Evolutionary conservation across 2,888 invertebrate species (phyloP), one percentile per base, ranked within the genome.

Genomic region (Dasysyrphus tricinctus): DNA sequence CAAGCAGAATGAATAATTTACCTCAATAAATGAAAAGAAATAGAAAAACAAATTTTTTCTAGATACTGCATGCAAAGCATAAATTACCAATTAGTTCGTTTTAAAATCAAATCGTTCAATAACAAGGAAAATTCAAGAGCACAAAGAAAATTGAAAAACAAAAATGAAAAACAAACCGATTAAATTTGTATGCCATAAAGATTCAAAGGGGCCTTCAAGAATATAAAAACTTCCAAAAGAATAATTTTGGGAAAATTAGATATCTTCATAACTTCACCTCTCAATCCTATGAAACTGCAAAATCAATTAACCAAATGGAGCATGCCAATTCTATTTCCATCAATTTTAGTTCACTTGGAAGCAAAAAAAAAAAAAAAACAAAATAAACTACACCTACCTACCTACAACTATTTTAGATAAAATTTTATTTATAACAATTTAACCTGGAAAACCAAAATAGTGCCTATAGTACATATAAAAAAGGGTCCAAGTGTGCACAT

Each of bases 351-450:
- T 7, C 39, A 19, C 6, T 39, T 19, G 34, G 29, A 59, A 59
- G 7, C 1, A 12, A 39, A 14, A 7, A 24, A n/a, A 6, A 54
- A 32, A 54, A 29, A 54, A 14, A 14, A 54, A 29, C 9, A 51
- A 51, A 54, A 14, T 29, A 54, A 24, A 24, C 3, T 24, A 24
- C 24, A 24, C 1, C 24, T 24, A n/a, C n/a, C n/a, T n/a, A n/a
- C n/a, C 19, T 61, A 8, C 24, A 42, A 42, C 39, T 42, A 16
- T 61, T 61, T 61, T 61, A 39, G 39, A 61, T 61, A 14, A 39
- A 61, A 61, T 61, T 61, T 61, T 61, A 61, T 61, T 39, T 61
- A 42, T 42, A 61, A 42, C 39, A 61, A 61, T 42, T 61, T 42
- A 61, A 42, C 19, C 61, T 42, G 61, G 59, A 24, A 39, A 39